Base-by-base conservation (phyloP, 1,140 invertebrate species). In the Neocloeon triangulifer region DNA sequence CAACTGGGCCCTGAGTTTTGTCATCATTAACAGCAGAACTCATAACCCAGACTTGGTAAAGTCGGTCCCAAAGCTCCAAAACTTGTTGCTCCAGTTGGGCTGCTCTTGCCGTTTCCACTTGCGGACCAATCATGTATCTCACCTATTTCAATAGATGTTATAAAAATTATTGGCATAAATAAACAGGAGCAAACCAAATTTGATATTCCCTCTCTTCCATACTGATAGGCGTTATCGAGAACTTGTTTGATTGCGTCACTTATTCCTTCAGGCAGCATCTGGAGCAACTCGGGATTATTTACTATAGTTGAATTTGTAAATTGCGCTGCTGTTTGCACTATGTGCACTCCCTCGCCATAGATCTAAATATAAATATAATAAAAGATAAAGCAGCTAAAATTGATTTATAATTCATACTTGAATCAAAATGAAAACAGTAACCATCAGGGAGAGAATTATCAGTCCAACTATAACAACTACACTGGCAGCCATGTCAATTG, bases 301-400 rank as follows among this genome's bases (percentile, higher is more conserved):
- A 80, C 75, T 15, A 89, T 65, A 8, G 84, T 88, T 41, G 73
- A 71, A 56, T 95, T 94, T 8, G 95, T 63, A 9, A 95, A 61
- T 52, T 84, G 84, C 30, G 80, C 76, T 16, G 73, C 74, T 25
- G 94, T 62, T 51, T 85, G 75, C 14, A 94, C 68, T 17, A 97
- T 61, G 44, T 92, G 82, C 47, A 95, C 77, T 14, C 81, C 85
- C 61, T 97, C 92, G 10, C 77, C 79, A 50, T 96, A 95, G 34
- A 94, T 70, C 79, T 94, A 54, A 46, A 45, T 44, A 48, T 42
- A 54, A 58, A 39, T 48, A 51, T 40, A 47, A n/a, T n/a, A n/a
- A n/a, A n/a, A n/a, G n/a, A n/a, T n/a, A n/a, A n/a, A n/a, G n/a
- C n/a, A n/a, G n/a, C n/a, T 44, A 7, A 22, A 31, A 16, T 17